Evolutionary conservation across 2,797 vertebrate genomes (phyloP), one percentile per base, ranked within the genome.

Genomic region (Karalla daura): DNA sequence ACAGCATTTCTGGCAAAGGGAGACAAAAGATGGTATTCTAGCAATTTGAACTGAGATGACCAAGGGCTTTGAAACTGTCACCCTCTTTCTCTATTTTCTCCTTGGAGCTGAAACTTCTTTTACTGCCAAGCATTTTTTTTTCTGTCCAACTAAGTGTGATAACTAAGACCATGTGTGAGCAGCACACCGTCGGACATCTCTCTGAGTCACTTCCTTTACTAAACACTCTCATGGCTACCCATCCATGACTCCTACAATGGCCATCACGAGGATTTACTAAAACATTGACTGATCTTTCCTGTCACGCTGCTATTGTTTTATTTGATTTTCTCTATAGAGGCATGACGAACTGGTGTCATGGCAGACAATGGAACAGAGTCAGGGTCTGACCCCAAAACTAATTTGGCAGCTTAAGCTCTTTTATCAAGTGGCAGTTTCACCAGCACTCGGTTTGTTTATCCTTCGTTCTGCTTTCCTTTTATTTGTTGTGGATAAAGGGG

Each of bases 311-410:
- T 89, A 86, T 93, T 93, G 89, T 93, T 92, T 88, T 85, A 89
- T 91, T 93, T 93, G 90, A 91, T 91, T 93, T 91, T 77, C 87
- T 80, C 80, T 86, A 63, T 62, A 76, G 87, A 89, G 76, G 86
- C 88, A 67, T 90, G 90, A 90, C 86, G 50, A 81, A 77, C 83
- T 56, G 60, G 63, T 86, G 91, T 90, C 86, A 82, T 5, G 50
- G 53, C 56, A 40, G 85, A 94, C 90, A 94, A 94, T 90, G 64
- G 84, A 60, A 25, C 27, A 30, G 66, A 78, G 77, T 72, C 76
- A 35, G 50, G 60, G 68, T 84, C 75, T 92, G 91, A 93, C 91
- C 92, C 87, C 70, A 70, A 78, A 83, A 92, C 88, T 91, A 91
- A 93, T 92, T 91, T 90, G 78, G 69, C 85, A 81, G 80, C 67